Conservation (phyloP, 1,140 invertebrate genomes). For the Euura lappo region DNA sequence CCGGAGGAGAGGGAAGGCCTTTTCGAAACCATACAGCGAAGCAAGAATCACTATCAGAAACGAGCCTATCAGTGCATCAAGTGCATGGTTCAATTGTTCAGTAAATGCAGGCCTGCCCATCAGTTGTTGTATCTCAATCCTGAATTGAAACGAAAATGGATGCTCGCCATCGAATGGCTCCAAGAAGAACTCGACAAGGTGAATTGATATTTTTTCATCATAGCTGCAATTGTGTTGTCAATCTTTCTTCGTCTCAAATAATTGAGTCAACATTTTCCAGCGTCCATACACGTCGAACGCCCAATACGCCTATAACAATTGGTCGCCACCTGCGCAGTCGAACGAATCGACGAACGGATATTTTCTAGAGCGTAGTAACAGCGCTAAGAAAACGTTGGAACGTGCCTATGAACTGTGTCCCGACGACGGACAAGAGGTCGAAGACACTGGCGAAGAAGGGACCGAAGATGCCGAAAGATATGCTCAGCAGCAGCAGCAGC, state of each 20-base stretch:
- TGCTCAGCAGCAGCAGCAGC: background rate
- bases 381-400: constrained; percentile 88
- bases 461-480: constrained; percentile 38
- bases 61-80: constrained; percentile 97
- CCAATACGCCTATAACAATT: constrained; percentile 81
- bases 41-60: constrained; percentile 95
- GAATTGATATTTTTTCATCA: constrained; percentile 8
- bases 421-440: constrained; percentile 69
- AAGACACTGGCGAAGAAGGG: constrained; percentile 35
- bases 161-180: constrained; percentile 88
- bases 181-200: constrained; percentile 91
- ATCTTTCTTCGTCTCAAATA: constrained; percentile 20
- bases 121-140: constrained; percentile 77
- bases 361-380: constrained; percentile 92
- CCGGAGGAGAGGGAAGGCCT: constrained; percentile 92
- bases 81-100: constrained; percentile 90
- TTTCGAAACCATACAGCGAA: constrained; percentile 90
- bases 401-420: constrained; percentile 83
- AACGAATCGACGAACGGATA: constrained; percentile 96
- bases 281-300: constrained; percentile 66
- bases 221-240: constrained; percentile 17
- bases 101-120: constrained; percentile 78
- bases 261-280: constrained; percentile 50
- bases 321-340: constrained; percentile 92
- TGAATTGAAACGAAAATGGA: constrained; percentile 87